A percentile compares a stretch with the other conserved stretches of the same genome.
phyloP scores from a whole-genome alignment of 2,797 vertebrate species.

The Liparis tanakae region DNA sequence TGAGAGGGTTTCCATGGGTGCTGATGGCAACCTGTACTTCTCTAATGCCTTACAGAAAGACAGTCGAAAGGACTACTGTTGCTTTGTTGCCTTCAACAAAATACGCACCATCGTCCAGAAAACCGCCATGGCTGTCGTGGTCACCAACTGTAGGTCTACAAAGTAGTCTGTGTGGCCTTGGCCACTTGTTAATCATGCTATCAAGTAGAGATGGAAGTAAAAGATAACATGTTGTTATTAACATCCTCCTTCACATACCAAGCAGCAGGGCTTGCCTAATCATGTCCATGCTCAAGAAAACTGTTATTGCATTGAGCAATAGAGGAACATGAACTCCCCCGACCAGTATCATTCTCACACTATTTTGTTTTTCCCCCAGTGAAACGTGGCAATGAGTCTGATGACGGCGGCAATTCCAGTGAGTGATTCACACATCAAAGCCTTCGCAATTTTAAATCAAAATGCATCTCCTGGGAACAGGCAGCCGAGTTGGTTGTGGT shows the following conservation, averaged over 20 bases:
- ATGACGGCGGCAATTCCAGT: slow-evolving; percentile 35
- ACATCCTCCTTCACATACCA: slow-evolving; percentile 3
- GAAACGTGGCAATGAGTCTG: slow-evolving; percentile 43
- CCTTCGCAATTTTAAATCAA: background rate
- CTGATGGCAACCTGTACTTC: slow-evolving; percentile 94
- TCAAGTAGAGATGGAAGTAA: background rate
- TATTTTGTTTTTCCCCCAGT: slow-evolving; percentile 53
- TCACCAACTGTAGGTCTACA: slow-evolving; percentile 87
- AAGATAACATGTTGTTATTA: background rate
- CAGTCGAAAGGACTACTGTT: slow-evolving; percentile 92
- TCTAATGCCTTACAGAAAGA: slow-evolving; percentile 89
- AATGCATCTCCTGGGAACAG: background rate
- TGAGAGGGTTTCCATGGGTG: slow-evolving; percentile 92
- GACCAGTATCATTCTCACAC: slow-evolving; percentile 8
- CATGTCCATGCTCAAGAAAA: slow-evolving; percentile 16
- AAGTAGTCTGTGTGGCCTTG: background rate
- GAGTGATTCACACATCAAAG: slow-evolving; percentile 47
- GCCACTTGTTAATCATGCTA: background rate
- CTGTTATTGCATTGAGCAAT: slow-evolving; percentile 26
- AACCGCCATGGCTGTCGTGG: slow-evolving; percentile 79
- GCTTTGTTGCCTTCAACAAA: slow-evolving; percentile 88
- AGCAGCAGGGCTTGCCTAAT: slow-evolving; percentile 37
- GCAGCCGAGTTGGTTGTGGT: slow-evolving; percentile 1
- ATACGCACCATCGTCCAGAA: slow-evolving; percentile 95
- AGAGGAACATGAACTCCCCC: background rate